Conservation (phyloP, 35 echinoderm and acorn worm species). For the Lytechinus variegatus region DNA sequence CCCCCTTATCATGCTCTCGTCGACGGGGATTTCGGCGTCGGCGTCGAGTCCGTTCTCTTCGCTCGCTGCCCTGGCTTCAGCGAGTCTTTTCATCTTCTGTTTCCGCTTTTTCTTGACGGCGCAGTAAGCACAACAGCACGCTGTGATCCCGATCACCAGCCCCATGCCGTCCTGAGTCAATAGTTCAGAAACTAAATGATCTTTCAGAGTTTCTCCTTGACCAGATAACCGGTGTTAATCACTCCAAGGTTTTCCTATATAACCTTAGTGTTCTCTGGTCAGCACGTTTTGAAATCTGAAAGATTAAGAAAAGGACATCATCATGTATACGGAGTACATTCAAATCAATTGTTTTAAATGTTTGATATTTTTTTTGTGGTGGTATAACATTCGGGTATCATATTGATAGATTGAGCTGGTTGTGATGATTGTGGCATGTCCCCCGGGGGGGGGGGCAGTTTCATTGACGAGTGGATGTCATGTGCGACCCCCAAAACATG, state of each 20-base stretch:
- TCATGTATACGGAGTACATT: no score
- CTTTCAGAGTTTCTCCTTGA: background rate
- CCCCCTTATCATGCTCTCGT: background rate
- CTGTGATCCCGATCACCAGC: constrained; percentile 10
- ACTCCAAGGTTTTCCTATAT: background rate
- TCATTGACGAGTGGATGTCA: no score
- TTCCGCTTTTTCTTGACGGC: constrained; percentile 13
- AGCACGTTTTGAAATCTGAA: background rate
- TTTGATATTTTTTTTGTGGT: no score
- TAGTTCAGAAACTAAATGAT: background rate
- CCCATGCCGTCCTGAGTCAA: background rate
- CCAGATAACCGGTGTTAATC: background rate
- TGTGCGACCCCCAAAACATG: no score
- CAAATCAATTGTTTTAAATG: no score
- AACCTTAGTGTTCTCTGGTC: background rate
- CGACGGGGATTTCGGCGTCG: background rate
- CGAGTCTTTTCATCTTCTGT: background rate
- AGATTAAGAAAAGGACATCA: background rate
- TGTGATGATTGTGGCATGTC: no score
- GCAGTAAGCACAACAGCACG: constrained; percentile 41
- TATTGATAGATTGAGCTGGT: no score
- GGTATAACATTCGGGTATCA: no score
- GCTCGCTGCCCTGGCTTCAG: background rate
- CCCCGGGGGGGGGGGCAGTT: no score
- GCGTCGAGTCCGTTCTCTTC: constrained; percentile 20